Evolutionary conservation across 2,888 invertebrate species (phyloP).

Genomic region (Microctonus aethiopoides): DNA sequence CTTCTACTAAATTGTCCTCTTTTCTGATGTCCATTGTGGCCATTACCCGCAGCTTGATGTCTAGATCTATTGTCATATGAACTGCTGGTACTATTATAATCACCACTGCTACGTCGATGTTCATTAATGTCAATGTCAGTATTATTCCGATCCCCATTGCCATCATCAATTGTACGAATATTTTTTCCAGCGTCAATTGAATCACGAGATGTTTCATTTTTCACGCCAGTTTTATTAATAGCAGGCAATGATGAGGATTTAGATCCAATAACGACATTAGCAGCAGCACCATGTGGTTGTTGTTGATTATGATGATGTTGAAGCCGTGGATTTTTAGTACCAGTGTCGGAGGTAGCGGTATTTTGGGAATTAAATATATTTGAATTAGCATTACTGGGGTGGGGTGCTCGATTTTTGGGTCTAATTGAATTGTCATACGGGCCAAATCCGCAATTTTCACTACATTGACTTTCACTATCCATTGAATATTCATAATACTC

Average conservation of each 20-base stretch:
- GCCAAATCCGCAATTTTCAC: conserved; percentile 68
- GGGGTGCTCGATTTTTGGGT: conserved; percentile 66
- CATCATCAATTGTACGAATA: not conserved
- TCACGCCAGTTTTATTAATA: conserved; percentile 39
- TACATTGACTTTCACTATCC: conserved; percentile 67
- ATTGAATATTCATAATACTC: conserved; percentile 67
- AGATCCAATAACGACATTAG: conserved; percentile 32
- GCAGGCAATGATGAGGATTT: conserved; percentile 42
- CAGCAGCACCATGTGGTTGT: conserved; percentile 19
- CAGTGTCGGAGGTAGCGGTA: conserved; percentile 67
- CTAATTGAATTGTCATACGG: conserved; percentile 65
- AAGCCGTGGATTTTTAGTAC: conserved; percentile 64
- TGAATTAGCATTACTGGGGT: conserved; percentile 67
- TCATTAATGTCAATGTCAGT: not conserved
- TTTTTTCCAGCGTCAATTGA: conserved; percentile 44
- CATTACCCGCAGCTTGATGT: conserved; percentile 56
- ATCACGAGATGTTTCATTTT: conserved; percentile 38
- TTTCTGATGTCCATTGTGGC: conserved; percentile 69
- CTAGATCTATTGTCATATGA: conserved; percentile 62
- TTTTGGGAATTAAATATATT: conserved; percentile 67
- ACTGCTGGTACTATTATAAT: conserved; percentile 63
- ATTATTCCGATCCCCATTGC: not conserved
- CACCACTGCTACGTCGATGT: conserved; percentile 53
- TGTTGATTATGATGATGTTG: conserved; percentile 42
- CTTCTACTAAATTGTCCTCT: conserved; percentile 79